phyloP scores from a whole-genome alignment of 2,888 invertebrate genomes.

The Acanthococcus lagerstroemiae region DNA sequence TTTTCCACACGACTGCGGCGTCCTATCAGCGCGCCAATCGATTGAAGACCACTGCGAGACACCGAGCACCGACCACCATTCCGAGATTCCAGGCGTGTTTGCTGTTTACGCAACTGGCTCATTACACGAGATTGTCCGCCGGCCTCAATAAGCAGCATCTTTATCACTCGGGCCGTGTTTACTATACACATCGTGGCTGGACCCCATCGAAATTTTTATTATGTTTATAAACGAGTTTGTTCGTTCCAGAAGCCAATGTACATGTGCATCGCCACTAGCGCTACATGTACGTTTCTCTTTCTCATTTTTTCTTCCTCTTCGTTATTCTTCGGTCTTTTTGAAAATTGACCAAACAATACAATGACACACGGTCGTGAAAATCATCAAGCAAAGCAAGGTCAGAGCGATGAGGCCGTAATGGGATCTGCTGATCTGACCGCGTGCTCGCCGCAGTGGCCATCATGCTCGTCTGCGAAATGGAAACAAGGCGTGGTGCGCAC shows the following conservation, averaged over 20 bases:
- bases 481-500: slow-evolving; percentile 15
- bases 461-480: slow-evolving; percentile 5
- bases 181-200: no score
- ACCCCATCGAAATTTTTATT: no score
- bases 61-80: no score
- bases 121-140: neutral
- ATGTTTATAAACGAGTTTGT: no score
- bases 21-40: no score
- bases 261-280: slow-evolving; percentile 1
- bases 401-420: slow-evolving; percentile 13
- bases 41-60: no score
- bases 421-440: slow-evolving; percentile 17
- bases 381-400: slow-evolving; percentile 1
- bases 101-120: no score
- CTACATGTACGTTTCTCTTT: neutral
- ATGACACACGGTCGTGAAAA: slow-evolving; percentile 8
- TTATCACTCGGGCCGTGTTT: no score
- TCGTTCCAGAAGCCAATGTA: no score
- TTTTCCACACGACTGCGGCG: no score
- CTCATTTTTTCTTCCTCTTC: neutral
- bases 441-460: neutral
- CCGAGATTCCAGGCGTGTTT: neutral
- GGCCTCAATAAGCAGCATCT: no score
- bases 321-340: neutral
- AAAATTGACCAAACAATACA: slow-evolving; percentile 3